phyloP scores from a whole-genome alignment of 2,888 invertebrate species.

The Isotomurus palustris region DNA sequence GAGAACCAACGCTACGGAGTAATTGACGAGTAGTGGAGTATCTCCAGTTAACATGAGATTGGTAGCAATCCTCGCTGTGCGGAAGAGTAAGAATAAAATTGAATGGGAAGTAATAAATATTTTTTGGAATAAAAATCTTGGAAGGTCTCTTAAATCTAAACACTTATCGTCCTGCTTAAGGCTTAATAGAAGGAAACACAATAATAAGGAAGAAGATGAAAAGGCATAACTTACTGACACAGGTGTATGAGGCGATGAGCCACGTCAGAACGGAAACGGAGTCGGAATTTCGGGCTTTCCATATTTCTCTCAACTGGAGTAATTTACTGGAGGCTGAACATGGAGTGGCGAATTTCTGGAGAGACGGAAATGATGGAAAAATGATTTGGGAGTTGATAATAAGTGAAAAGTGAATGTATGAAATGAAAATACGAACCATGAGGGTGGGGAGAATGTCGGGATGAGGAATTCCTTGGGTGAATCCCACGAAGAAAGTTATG shows the following conservation, averaged over 20 bases:
- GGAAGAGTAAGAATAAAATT: too few relatives aligned
- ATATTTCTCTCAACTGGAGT: constrained; percentile 69
- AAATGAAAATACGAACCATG: constrained; percentile 57
- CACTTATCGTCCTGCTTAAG: too few relatives aligned
- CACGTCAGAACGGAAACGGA: constrained; percentile 74
- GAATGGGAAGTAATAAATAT: too few relatives aligned
- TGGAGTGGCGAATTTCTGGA: constrained; percentile 68
- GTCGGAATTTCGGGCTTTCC: constrained; percentile 65
- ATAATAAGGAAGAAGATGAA: too few relatives aligned
- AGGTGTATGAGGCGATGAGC: constrained; percentile 75
- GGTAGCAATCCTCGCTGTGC: constrained; percentile 71
- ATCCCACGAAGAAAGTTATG: constrained; percentile 51
- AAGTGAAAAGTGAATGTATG: too few relatives aligned
- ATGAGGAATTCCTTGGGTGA: constrained; percentile 55
- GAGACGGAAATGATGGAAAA: neutral
- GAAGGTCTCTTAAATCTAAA: too few relatives aligned
- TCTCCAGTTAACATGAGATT: constrained; percentile 75
- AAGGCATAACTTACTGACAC: constrained; percentile 63
- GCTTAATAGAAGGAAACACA: too few relatives aligned
- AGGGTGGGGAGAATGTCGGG: constrained; percentile 57
- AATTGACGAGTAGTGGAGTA: constrained; percentile 65
- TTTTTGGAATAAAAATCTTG: neutral
- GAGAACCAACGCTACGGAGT: constrained; percentile 64
- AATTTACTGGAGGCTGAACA: constrained; percentile 78
- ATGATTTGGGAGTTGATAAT: too few relatives aligned